Evolutionary conservation across 2,888 invertebrate genomes (phyloP).

Genomic region (Apodemia duryi): DNA sequence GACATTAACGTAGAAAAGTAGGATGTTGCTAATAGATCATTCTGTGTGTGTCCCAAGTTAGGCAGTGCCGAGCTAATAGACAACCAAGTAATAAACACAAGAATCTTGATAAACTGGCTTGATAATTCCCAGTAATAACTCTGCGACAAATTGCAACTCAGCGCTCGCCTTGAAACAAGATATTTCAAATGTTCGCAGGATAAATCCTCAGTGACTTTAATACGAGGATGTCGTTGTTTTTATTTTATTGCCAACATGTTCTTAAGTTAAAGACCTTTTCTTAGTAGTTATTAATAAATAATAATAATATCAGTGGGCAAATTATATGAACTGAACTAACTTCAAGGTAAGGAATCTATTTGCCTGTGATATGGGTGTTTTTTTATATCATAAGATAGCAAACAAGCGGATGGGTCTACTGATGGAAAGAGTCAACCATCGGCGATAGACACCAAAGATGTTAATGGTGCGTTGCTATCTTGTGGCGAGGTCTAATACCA

Average conservation of each 20-base stretch:
- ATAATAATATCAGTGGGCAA: no score
- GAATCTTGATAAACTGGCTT: conserved; percentile 37
- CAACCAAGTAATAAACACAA: conserved; percentile 5
- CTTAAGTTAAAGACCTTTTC: not conserved
- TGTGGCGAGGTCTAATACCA: no score
- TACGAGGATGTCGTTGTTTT: not conserved
- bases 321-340: no score
- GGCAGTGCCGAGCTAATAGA: not conserved
- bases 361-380: no score
- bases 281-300: not conserved
- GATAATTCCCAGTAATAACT: conserved; percentile 42
- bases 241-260: conserved; percentile 4
- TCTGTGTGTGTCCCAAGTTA: not conserved
- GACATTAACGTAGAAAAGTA: not conserved
- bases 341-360: no score
- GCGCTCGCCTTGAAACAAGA: conserved; percentile 20
- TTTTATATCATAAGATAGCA: no score
- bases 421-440: no score
- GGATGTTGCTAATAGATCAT: not conserved
- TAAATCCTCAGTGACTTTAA: not conserved
- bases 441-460: no score
- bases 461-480: no score
- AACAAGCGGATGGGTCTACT: no score
- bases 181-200: conserved; percentile 23
- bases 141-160: conserved; percentile 38